Base-by-base conservation (phyloP, 2,888 invertebrate species). In the Hecatera dysodea region DNA sequence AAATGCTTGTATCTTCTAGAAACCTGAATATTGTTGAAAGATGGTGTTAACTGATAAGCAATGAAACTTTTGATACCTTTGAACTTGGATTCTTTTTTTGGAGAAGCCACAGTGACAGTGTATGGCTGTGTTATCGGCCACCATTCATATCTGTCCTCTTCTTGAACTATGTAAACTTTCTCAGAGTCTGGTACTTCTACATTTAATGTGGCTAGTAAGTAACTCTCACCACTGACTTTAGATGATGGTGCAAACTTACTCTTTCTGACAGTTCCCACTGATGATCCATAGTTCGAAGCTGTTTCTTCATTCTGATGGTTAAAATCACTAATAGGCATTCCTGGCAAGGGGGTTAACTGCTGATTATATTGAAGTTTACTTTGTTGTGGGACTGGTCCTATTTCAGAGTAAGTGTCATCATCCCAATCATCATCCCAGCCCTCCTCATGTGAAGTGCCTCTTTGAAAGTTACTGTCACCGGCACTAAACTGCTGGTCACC, bases 61-160 rank as follows among this genome's bases (percentile, higher is more conserved):
- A 99, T 99, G 89, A 98, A 99, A 89, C 99, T 99, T 95, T 99
- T 99, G 86, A 99, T 97, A 53, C 99, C 99, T 91, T 99, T 99
- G 90, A 99, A 97, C 96, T 99, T 99, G 0, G 98, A 98, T 93
- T 99, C 99, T 92, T 99, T 99, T 91, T 99, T 99, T 9, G 99
- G 99, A 68, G 99, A 99, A 22, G 99, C 98, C 42, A 99, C 98
- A 65, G 97, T 96, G 72, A 99, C 99, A 9, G 97, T 97, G 90
- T 99, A 99, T 2, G 97, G 97, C 72, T 98, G 97, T 60, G 96
- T 94, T 70, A 97, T 96, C 0, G 97, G 97, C 72, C 97, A 96
- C 99, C 99, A 99, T 72, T 97, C 95, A 87, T 97, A 98, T 29
- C 97, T 96, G 72, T 97, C 97, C 78, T 97, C 98, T 73, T 97